Evolutionary conservation across 2,113 vertebrate species (phyloP), one percentile per base, ranked within the genome.

Genomic region (Rhynchopsitta pachyrhyncha): DNA sequence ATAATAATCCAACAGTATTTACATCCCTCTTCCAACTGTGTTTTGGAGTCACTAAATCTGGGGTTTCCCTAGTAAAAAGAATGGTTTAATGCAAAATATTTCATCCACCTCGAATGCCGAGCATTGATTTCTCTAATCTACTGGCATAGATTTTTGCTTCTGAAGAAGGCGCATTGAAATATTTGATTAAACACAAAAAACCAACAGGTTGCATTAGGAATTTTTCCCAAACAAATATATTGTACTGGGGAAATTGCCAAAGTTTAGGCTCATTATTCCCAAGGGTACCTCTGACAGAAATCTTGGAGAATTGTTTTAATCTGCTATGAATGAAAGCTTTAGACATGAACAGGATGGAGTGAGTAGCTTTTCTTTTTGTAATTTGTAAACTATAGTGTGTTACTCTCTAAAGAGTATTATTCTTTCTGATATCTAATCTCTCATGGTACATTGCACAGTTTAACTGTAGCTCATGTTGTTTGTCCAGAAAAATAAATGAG

Each of bases 121-220:
- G 19, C 88, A 96, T 95, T 88, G 96, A 95, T 97, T 97, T 93
- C 90, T 90, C 67, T 93, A 90, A 77, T 93, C 80, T 79, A 41
- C 74, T 85, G 75, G 49, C 94, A 97, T 89, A 78, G 87, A 95
- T 96, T 97, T 97, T 97, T 96, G 82, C 63, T 96, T 93, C 90
- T 78, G 86, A 96, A 95, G 92, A 96, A 94, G 86, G 78, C 95
- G 78, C 24, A 33, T 78, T 96, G 94, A 96, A 97, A 96, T 95
- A 93, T 93, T 97, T 97, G 84, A 95, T 97, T 94, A 92, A 95
- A 55, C 11, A 53, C 33, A 70, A 93, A 10, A 82, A 9, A 1
- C 9, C 55, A 87, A 52, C 28, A 82, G 55, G 89, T 89, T 85
- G 28, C 47, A 53, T 85, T 81, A 71, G 29, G 3, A 29, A 2